These are phyloP conservation scores for Nipponacmea schrenckii DNA, from an alignment of 2,888 invertebrate species.

Conservation along the genomic window DNA sequence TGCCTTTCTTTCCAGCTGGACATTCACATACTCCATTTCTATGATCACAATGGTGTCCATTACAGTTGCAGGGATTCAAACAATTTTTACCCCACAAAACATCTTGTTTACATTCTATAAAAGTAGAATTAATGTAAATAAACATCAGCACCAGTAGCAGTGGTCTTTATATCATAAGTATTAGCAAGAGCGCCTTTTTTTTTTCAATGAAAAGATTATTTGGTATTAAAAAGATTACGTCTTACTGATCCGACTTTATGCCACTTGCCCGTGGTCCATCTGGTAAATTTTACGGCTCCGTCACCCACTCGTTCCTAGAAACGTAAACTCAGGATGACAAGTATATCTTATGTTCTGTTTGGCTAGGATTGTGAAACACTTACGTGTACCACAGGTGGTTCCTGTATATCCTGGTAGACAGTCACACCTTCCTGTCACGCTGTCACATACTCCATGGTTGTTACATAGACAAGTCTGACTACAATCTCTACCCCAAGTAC, in stretches of 20 bases:
- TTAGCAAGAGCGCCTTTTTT: too few relatives aligned
- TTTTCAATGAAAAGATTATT: too few relatives aligned
- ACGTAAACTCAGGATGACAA: too few relatives aligned
- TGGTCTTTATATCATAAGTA: too few relatives aligned
- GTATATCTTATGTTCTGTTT: background rate
- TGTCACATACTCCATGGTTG: conserved; percentile 52
- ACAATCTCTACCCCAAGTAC: conserved; percentile 55
- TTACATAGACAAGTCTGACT: conserved; percentile 52
- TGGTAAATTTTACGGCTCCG: too few relatives aligned
- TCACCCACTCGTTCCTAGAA: too few relatives aligned
- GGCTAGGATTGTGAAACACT: conserved; percentile 11
- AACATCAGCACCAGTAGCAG: too few relatives aligned
- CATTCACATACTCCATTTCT: conserved; percentile 41
- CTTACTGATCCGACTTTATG: background rate
- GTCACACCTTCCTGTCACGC: conserved; percentile 52
- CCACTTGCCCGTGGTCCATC: too few relatives aligned
- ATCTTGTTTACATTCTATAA: conserved; percentile 40
- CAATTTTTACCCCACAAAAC: conserved; percentile 43
- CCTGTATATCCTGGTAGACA: conserved; percentile 55
- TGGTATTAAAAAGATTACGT: too few relatives aligned
- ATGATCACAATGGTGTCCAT: conserved; percentile 42
- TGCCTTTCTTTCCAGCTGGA: conserved; percentile 45
- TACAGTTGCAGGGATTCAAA: conserved; percentile 35
- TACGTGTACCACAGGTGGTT: conserved; percentile 42
- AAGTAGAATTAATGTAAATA: too few relatives aligned